A percentile compares a stretch with the other conserved stretches of the same genome.
Conservation (phyloP, 2,113 vertebrate species). For the Pithys albifrons region DNA sequence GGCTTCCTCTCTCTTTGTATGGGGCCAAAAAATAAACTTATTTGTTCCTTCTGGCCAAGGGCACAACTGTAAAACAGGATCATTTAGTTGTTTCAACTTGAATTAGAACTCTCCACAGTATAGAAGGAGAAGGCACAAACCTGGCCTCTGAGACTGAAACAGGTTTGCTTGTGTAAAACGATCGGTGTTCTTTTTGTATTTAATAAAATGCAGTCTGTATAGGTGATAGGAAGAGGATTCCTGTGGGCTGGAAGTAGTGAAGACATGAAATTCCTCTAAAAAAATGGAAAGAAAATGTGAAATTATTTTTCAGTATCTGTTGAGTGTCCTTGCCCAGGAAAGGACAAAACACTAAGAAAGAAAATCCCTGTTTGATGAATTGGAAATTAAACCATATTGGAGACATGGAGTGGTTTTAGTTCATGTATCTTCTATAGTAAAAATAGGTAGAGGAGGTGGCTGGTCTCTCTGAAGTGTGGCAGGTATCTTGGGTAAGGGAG, state of each 20-base stretch:
- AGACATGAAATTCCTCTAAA: background rate
- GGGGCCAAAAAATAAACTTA: background rate
- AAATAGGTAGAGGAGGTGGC: background rate
- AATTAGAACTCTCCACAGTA: background rate
- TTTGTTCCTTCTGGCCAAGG: background rate
- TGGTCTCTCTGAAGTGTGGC: background rate
- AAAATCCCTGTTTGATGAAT: background rate
- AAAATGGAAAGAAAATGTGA: background rate
- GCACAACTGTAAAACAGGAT: background rate
- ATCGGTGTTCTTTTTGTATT: conserved; percentile 3
- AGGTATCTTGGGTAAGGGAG: background rate
- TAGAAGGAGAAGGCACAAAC: background rate
- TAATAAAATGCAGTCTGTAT: background rate
- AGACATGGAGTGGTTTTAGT: background rate
- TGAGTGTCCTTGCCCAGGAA: background rate
- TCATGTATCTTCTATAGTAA: background rate
- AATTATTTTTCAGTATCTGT: background rate
- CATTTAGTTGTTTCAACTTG: background rate
- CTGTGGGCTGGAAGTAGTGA: background rate
- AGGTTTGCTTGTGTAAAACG: background rate
- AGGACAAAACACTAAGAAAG: background rate
- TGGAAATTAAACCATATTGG: background rate
- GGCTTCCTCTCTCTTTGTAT: background rate
- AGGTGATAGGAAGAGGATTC: background rate
- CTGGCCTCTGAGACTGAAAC: background rate